These are phyloP conservation scores for Metopolophium dirhodum DNA, from an alignment of 1,140 invertebrate species.

Conservation along the genomic window DNA sequence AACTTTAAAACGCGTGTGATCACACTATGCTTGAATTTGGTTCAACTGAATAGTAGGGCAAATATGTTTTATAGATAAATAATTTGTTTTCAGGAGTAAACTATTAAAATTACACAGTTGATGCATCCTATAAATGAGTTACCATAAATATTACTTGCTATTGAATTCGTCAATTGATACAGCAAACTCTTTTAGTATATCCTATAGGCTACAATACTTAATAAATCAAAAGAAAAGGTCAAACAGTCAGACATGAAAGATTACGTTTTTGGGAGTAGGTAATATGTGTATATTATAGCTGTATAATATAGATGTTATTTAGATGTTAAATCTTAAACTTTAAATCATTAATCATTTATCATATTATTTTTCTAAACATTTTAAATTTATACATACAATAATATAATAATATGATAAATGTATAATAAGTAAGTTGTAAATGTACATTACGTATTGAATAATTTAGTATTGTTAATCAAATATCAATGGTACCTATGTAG, in stretches of 20 bases:
- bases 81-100: neutral
- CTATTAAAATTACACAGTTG: neutral
- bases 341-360: neutral
- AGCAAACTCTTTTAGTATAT: neutral
- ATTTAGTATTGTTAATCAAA: too few species aligned
- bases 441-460: neutral
- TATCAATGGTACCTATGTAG: neutral
- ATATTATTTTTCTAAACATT: neutral
- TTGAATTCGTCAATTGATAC: neutral
- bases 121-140: neutral
- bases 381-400: neutral
- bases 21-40: neutral
- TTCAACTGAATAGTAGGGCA: neutral
- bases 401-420: neutral
- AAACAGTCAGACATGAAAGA: neutral
- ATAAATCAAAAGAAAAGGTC: conserved; percentile 13
- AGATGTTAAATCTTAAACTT: neutral
- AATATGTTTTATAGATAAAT: neutral
- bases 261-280: neutral
- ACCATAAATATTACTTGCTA: neutral
- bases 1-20: neutral
- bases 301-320: too few species aligned
- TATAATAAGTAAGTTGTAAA: neutral
- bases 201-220: neutral
- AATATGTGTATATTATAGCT: neutral